These are phyloP conservation scores for Borostomias antarcticus DNA, from an alignment of 2,797 vertebrate species.

Conservation along the genomic window DNA sequence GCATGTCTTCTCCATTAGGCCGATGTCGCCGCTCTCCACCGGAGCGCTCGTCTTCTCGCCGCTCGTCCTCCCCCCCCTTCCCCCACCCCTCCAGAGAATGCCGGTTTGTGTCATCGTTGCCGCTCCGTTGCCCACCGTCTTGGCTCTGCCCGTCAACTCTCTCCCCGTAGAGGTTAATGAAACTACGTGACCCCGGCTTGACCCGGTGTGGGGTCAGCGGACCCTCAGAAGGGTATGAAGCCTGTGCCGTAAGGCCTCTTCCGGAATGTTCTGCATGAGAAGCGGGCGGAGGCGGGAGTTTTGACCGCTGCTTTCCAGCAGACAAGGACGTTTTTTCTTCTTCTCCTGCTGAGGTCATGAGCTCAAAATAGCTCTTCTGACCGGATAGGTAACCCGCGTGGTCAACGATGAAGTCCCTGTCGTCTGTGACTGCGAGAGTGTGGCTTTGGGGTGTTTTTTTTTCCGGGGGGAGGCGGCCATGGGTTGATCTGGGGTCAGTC, in stretches of 20 bases:
- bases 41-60: constrained; percentile 40
- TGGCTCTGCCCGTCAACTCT: neutral
- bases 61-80: constrained; percentile 23
- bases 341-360: constrained; percentile 4
- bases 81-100: too few relatives aligned
- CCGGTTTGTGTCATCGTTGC: neutral
- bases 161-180: neutral
- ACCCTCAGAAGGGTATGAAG: neutral
- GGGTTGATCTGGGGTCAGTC: constrained; percentile 36
- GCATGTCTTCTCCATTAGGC: constrained; percentile 76
- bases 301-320: neutral
- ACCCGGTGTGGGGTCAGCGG: neutral
- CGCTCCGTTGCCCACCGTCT: neutral
- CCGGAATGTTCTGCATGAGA: neutral
- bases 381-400: neutral
- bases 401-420: neutral
- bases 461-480: constrained; percentile 57
- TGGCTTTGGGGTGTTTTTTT: constrained; percentile 46
- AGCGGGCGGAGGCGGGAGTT: too few relatives aligned
- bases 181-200: neutral
- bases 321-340: neutral
- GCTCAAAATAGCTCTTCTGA: neutral
- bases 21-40: constrained; percentile 34
- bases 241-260: neutral
- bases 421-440: constrained; percentile 44